phyloP scores from a whole-genome alignment of 1,140 invertebrate genomes.

The Araneus ventricosus region DNA sequence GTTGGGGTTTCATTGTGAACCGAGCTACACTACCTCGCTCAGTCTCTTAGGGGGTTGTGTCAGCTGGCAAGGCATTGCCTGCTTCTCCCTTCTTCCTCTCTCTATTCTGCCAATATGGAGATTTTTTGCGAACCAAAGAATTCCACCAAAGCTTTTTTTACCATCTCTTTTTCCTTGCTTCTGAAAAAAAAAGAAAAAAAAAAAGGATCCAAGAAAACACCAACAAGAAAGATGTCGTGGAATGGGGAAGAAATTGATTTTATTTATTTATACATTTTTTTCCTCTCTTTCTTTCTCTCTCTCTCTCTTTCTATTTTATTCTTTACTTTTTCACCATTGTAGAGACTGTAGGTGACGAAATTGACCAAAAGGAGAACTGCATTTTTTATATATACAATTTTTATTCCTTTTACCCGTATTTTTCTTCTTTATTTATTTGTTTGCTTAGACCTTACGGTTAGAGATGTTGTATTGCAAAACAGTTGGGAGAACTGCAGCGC shows the following conservation, averaged over 20 bases:
- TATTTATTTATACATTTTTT: constrained; percentile 64
- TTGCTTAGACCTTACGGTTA: constrained; percentile 29
- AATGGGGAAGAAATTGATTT: constrained; percentile 67
- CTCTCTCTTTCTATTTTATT: background rate
- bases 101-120: constrained; percentile 65
- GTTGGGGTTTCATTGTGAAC: constrained; percentile 56
- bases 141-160: background rate
- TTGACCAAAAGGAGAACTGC: constrained; percentile 67
- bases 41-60: constrained; percentile 31
- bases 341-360: constrained; percentile 63
- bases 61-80: constrained; percentile 42
- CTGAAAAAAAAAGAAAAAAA: constrained; percentile 7
- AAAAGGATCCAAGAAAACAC: constrained; percentile 28
- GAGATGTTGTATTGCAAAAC: constrained; percentile 71
- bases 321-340: background rate
- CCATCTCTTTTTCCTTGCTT: background rate
- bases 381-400: constrained; percentile 4
- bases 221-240: constrained; percentile 45
- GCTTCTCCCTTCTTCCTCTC: background rate
- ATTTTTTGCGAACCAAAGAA: constrained; percentile 40
- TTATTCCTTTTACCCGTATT: background rate
- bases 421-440: constrained; percentile 65
- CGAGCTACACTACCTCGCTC: background rate
- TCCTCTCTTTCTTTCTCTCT: background rate
- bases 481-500: constrained; percentile 21